Base-by-base conservation (phyloP, 2,888 invertebrate species). In the Charanyca ferruginea region DNA sequence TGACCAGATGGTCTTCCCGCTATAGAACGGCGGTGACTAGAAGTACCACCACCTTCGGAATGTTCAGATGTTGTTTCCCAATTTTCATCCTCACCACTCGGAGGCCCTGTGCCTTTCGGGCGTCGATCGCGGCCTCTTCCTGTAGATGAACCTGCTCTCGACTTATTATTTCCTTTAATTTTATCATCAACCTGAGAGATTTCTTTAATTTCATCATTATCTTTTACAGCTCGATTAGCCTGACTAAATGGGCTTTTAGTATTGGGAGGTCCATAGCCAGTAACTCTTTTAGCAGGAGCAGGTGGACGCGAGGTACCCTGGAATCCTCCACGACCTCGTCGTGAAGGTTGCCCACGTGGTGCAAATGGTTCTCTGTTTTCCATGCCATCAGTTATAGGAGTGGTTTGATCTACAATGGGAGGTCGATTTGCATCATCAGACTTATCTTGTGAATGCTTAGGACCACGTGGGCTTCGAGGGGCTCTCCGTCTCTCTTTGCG, bases 11-110 rank as follows among this genome's bases (percentile, higher is more conserved):
- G 90, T 58, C 92, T 88, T 4, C 89, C 90, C 9, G 90, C 90
- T 64, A 83, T 83, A 54, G 93, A 88, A 62, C 93, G 91, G 51
- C 92, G 92, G 61, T 89, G 89, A 57, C 87, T 85, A 18, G 87
- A 85, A 38, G 87, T 84, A 45, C 90, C 92, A 49, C 93, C 93
- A 49, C 94, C 93, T 87, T 97, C 98, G 90, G 98, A 98, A 93
- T 97, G 97, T 91, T 98, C 98, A 8, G 98, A 98, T 20, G 98
- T 98, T 49, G 98, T 98, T 89, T 98, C 98, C 97, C 98, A 98
- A 85, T 97, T 96, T 83, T 97, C 97, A 79, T 96, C 97, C 73
- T 96, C 96, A 11, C 96, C 95, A 69, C 91, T 94, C 35, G 87
- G 87, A 38, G 90, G 91, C n/a, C 91, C 91, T 28, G 86, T 85